Percentiles rank a stretch among this genome's conserved stretches.
phyloP scores from a whole-genome alignment of 2,888 invertebrate genomes.

The Drosophila longiperda region DNA sequence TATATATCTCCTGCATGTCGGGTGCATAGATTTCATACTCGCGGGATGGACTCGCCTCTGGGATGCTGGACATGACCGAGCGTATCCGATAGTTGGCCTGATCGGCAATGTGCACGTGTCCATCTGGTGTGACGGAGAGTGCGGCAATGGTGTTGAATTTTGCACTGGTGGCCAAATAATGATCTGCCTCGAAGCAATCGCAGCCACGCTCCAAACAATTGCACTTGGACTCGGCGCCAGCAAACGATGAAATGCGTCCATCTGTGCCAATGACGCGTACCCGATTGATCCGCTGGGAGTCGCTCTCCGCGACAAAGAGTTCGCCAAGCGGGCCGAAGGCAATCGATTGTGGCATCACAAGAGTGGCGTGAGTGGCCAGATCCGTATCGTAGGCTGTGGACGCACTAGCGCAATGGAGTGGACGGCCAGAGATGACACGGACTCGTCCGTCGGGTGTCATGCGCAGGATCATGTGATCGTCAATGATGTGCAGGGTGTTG shows the following conservation, averaged over 20 bases:
- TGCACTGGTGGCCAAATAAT: constrained; percentile 95
- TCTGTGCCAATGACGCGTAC: constrained; percentile 96
- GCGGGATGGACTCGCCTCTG: constrained; percentile 92
- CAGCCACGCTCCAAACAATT: constrained; percentile 96
- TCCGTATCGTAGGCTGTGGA: constrained; percentile 92
- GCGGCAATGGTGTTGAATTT: constrained; percentile 97
- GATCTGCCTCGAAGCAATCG: constrained; percentile 96
- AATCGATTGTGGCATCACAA: constrained; percentile 97
- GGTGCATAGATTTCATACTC: constrained; percentile 98
- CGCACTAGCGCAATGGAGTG: constrained; percentile 95
- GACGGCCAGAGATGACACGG: constrained; percentile 96
- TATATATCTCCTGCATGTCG: constrained; percentile 97
- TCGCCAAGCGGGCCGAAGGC: constrained; percentile 96
- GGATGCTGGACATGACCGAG: constrained; percentile 95
- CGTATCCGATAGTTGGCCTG: constrained; percentile 95
- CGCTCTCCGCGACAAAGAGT: constrained; percentile 97
- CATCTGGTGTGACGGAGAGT: constrained; percentile 96
- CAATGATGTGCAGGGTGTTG: constrained; percentile 97
- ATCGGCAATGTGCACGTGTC: constrained; percentile 97
- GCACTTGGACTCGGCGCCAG: constrained; percentile 97
- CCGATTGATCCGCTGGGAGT: constrained; percentile 96
- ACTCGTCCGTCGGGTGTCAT: constrained; percentile 96
- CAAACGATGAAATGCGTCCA: constrained; percentile 96
- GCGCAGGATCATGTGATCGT: constrained; percentile 97
- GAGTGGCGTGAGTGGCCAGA: constrained; percentile 94